A percentile compares a stretch with the other conserved stretches of the same genome.
phyloP scores from a whole-genome alignment of 2,113 vertebrate species.

The Caranx ignobilis region DNA sequence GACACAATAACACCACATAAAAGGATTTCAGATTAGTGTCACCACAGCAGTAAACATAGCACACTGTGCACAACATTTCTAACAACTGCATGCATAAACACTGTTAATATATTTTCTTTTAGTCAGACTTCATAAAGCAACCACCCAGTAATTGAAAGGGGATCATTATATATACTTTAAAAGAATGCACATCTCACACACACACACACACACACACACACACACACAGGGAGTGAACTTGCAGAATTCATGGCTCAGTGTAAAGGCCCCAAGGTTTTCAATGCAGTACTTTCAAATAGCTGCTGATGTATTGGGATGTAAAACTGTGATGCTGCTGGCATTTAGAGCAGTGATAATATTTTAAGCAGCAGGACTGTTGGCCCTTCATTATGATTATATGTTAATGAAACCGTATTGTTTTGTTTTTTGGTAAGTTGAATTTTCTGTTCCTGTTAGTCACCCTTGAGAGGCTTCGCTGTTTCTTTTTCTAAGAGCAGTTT shows the following conservation, averaged over 20 bases:
- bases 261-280: not conserved
- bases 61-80: not conserved
- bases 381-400: not conserved
- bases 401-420: not conserved
- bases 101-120: not conserved
- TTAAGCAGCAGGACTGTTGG: not conserved
- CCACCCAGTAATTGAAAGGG: not conserved
- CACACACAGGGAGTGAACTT: not conserved
- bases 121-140: not conserved
- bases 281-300: not conserved
- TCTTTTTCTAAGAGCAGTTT: not conserved
- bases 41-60: not conserved
- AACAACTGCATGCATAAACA: conserved; percentile 1
- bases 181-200: too few relatives aligned
- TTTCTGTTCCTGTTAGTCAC: not conserved
- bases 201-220: not conserved
- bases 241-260: not conserved
- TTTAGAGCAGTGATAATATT: not conserved
- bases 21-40: conserved; percentile 18
- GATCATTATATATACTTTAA: too few relatives aligned
- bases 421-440: not conserved
- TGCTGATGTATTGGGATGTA: not conserved
- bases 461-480: not conserved
- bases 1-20: not conserved
- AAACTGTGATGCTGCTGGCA: not conserved